phyloP scores from a whole-genome alignment of 1,140 invertebrate species.

The Brachionus asplanchnoidis region DNA sequence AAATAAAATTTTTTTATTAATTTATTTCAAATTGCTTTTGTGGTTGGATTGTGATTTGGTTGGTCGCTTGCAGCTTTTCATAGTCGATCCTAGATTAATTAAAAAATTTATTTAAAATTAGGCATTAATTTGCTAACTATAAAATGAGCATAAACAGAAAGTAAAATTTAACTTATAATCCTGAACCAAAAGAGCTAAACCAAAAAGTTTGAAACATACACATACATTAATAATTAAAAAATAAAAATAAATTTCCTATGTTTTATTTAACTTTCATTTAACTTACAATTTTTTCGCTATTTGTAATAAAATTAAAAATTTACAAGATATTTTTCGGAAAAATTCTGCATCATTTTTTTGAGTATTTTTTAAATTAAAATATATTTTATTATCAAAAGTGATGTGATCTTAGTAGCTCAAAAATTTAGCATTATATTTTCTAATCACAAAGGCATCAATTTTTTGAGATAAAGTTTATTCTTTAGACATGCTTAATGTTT shows the following conservation, averaged over 20 bases:
- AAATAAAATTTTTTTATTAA: neutral
- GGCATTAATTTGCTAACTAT: neutral
- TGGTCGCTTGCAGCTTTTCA: neutral
- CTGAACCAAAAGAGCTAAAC: neutral
- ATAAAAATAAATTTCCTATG: neutral
- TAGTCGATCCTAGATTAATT: conserved; percentile 6
- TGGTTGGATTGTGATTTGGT: neutral
- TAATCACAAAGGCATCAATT: too few relatives aligned
- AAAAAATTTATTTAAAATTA: conserved; percentile 7
- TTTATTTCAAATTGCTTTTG: neutral
- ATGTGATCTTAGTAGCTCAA: too few relatives aligned
- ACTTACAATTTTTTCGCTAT: conserved; percentile 27
- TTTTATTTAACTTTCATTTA: neutral
- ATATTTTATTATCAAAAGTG: too few relatives aligned
- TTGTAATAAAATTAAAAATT: neutral
- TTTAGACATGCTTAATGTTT: too few relatives aligned
- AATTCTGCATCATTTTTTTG: neutral
- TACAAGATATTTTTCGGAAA: neutral
- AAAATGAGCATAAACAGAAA: neutral
- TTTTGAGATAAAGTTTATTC: too few relatives aligned
- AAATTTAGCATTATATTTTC: too few relatives aligned
- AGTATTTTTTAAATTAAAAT: too few relatives aligned
- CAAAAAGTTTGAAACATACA: neutral
- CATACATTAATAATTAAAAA: neutral
- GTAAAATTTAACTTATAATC: neutral